Evolutionary conservation across 1,140 invertebrate genomes (phyloP), one percentile per base, ranked within the genome.

Genomic region (Orius laevigatus): DNA sequence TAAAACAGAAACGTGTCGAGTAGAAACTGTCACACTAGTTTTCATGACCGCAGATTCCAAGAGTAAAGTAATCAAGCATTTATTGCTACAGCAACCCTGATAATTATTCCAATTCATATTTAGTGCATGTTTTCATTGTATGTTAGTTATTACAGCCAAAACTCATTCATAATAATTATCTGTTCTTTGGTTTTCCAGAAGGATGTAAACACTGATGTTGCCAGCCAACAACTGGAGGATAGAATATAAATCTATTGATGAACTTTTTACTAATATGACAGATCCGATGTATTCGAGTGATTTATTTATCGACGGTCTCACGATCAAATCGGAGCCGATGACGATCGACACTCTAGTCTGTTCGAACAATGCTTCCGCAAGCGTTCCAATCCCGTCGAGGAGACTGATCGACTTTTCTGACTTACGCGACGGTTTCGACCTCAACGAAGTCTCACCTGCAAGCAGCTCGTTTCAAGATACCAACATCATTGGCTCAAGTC

Each of bases 351-450:
- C 49, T 43, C 44, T 44, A 46, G 53, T 50, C 20, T 53, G 49
- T 47, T 59, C 54, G 18, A 55, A 60, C 48, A 60, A 57, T 45
- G 57, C 60, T 58, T 70, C 70, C 15, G 73, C 71, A 31, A 73
- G 72, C 15, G 69, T 76, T 25, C 73, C 73, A 2, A 75, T 76
- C 39, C 73, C 73, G 9, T 60, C 62, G 12, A 62, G 70, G 19
- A 62, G 66, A 46, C 56, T 42, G 34, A 54, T 56, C 16, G 68
- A 70, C 49, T 58, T 71, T 14, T 56, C 53, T n/a, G 62, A 63
- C 20, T 53, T 60, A 42, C 51, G 65, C 11, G 70, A 73, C 53
- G 62, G 58, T 45, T 60, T 68, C 31, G 72, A 75, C 11, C 55
- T 52, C 25, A 41, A 45, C 25, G 51, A 56, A 15, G 46, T 42